Evolutionary conservation across 2,113 vertebrate species (phyloP).

Genomic region (Phalacrocorax aristotelis): DNA sequence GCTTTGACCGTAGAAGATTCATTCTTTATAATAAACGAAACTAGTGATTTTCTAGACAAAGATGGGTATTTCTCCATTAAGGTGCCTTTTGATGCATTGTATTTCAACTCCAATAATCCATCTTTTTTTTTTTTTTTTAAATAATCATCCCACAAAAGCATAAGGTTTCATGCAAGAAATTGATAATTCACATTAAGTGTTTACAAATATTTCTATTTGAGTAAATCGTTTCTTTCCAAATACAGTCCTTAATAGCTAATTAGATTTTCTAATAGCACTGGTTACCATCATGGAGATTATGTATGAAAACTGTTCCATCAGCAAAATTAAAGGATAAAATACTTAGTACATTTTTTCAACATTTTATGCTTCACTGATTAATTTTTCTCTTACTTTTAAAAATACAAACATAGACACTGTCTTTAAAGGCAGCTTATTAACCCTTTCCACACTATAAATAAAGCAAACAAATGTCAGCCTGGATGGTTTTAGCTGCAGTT

Average conservation of each 20-base stretch:
- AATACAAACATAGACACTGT: background rate
- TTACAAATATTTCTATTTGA: conserved; percentile 50
- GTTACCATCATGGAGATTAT: conserved; percentile 53
- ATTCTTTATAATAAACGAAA: background rate
- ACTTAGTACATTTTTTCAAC: conserved; percentile 22
- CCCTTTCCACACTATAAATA: background rate
- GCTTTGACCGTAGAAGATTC: background rate
- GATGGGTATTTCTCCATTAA: background rate
- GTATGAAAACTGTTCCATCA: conserved; percentile 57
- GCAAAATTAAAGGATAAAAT: conserved; percentile 66
- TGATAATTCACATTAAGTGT: conserved; percentile 12
- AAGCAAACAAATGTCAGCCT: background rate
- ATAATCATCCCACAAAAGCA: background rate
- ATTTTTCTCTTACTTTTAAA: background rate
- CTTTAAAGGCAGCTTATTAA: background rate
- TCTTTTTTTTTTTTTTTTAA: background rate
- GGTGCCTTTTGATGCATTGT: background rate
- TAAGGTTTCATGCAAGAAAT: conserved; percentile 8
- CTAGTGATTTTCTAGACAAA: background rate
- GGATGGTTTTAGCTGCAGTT: background rate
- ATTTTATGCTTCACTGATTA: conserved; percentile 49
- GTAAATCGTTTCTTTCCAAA: conserved; percentile 64
- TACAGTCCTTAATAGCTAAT: conserved; percentile 62
- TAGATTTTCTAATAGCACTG: conserved; percentile 64
- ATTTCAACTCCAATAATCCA: background rate